phyloP scores from a whole-genome alignment of 2,113 vertebrate species.

The Coptodon bakossiorum region DNA sequence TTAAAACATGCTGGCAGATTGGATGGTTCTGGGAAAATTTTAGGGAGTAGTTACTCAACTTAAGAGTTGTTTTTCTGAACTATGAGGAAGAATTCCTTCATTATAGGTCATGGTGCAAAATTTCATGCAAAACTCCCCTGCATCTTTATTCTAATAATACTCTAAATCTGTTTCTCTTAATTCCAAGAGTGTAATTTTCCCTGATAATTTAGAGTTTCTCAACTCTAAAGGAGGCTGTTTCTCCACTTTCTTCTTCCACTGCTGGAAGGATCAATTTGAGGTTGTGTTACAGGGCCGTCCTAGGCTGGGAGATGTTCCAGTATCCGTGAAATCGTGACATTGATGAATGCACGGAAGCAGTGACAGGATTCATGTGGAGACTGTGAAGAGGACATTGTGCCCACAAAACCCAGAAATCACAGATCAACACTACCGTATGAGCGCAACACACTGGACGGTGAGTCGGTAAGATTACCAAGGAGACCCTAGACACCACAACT shows the following conservation, averaged over 20 bases:
- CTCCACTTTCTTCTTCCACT: not conserved
- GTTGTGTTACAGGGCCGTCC: not conserved
- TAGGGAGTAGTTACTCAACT: not conserved
- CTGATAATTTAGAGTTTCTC: not conserved
- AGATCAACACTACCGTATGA: not conserved
- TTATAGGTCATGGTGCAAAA: not conserved
- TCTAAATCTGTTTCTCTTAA: not conserved
- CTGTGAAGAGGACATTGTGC: not conserved
- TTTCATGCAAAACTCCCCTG: not conserved
- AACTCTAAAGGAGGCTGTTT: not conserved
- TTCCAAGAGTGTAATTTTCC: not conserved
- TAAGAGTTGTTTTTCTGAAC: not conserved
- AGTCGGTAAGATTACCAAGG: not conserved
- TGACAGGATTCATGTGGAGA: not conserved
- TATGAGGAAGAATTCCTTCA: not conserved
- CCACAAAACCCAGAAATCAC: not conserved
- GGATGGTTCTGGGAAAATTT: not conserved
- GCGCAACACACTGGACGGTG: not conserved
- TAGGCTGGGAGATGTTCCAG: not conserved
- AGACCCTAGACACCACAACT: not conserved
- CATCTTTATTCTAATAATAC: not conserved
- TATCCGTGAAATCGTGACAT: not conserved
- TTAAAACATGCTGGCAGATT: not conserved
- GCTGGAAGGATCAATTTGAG: not conserved
- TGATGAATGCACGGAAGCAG: not conserved